phyloP scores from a whole-genome alignment of 2,113 vertebrate species.

The Oophaga pumilio region DNA sequence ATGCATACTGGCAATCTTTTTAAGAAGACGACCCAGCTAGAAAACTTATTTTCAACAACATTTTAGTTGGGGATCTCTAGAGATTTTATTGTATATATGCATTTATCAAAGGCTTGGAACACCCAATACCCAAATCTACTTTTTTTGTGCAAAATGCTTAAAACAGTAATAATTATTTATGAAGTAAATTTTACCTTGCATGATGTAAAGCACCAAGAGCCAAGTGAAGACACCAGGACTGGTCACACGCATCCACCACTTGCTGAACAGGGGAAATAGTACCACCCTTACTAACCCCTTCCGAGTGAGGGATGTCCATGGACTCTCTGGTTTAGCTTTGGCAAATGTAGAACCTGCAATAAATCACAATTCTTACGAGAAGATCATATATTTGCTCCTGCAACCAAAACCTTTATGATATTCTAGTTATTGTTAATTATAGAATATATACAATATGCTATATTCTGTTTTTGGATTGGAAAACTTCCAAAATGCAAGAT shows the following conservation, averaged over 20 bases:
- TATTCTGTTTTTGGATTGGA: background rate
- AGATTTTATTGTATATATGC: too few species aligned
- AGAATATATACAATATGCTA: background rate
- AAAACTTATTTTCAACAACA: too few species aligned
- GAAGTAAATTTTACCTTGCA: constrained; percentile 80
- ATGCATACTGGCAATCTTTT: too few species aligned
- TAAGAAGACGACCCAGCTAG: too few species aligned
- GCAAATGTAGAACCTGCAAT: constrained; percentile 90
- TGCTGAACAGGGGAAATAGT: constrained; percentile 91
- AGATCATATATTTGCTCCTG: background rate
- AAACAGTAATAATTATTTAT: too few species aligned
- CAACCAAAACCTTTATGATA: background rate
- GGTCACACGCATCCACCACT: constrained; percentile 97
- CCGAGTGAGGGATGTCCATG: constrained; percentile 89
- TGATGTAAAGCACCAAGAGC: constrained; percentile 87
- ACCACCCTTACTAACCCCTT: constrained; percentile 94
- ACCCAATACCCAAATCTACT: too few species aligned
- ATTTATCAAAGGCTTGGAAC: too few species aligned
- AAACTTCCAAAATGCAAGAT: background rate
- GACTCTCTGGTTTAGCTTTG: constrained; percentile 96
- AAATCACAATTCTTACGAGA: background rate
- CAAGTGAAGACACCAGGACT: constrained; percentile 85
- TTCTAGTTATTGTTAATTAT: background rate
- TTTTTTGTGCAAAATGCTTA: too few species aligned
- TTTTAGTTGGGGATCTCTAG: too few species aligned